These are phyloP conservation scores for Euproctis similis DNA, from an alignment of 2,888 invertebrate genomes.

Conservation along the genomic window DNA sequence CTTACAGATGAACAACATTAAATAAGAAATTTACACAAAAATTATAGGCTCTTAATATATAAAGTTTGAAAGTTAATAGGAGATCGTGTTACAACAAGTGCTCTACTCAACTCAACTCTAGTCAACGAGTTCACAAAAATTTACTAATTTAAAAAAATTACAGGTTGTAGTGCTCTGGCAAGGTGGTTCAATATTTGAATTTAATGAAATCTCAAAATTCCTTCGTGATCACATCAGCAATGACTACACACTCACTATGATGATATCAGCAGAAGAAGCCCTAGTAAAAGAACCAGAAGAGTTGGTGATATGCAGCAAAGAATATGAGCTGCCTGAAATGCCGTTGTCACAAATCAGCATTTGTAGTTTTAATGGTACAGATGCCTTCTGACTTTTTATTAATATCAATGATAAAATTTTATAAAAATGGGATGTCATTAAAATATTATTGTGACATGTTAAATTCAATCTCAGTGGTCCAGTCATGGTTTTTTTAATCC, in stretches of 20 bases:
- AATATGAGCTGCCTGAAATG: slow-evolving; percentile 54
- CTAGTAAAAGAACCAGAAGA: slow-evolving; percentile 53
- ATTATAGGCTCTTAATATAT: no score
- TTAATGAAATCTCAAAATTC: slow-evolving; percentile 47
- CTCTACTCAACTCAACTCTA: no score
- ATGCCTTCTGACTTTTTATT: neutral
- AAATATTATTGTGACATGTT: no score
- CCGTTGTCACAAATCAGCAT: slow-evolving; percentile 52
- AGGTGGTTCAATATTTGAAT: slow-evolving; percentile 54
- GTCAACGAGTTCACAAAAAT: no score
- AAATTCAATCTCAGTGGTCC: no score
- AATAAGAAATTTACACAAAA: no score
- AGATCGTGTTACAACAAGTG: no score
- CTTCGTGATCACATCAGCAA: slow-evolving; percentile 35
- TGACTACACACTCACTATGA: slow-evolving; percentile 44
- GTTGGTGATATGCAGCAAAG: slow-evolving; percentile 47
- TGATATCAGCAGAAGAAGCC: slow-evolving; percentile 55
- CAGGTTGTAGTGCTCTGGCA: slow-evolving; percentile 64
- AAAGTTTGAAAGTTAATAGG: no score
- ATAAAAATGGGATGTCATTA: no score
- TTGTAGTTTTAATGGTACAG: slow-evolving; percentile 55
- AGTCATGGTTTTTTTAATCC: no score
- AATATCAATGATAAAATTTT: neutral
- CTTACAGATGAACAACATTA: no score
- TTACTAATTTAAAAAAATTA: neutral